A percentile compares a stretch with the other conserved stretches of the same genome.
phyloP scores from a whole-genome alignment of 2,888 invertebrate species.

The Acleris cristana region DNA sequence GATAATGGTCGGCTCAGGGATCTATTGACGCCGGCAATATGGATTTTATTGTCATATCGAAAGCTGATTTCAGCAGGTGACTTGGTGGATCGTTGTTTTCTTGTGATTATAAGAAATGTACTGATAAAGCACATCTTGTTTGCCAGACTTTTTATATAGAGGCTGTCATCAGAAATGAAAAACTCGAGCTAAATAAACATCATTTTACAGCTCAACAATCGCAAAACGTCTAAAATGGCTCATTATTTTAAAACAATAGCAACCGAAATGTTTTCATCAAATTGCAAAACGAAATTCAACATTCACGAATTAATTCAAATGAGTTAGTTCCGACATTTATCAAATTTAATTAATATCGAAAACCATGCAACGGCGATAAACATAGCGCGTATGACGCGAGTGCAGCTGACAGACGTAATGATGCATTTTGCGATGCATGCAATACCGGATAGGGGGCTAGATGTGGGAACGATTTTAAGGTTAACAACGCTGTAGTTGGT shows the following conservation, averaged over 20 bases:
- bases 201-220: too few relatives aligned
- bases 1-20: conserved; percentile 53
- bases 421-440: conserved; percentile 64
- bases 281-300: conserved; percentile 22
- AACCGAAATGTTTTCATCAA: conserved; percentile 14
- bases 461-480: conserved; percentile 6
- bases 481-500: conserved; percentile 1
- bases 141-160: too few relatives aligned
- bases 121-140: neutral
- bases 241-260: conserved; percentile 24
- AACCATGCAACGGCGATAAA: conserved; percentile 40
- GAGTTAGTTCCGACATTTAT: conserved; percentile 25
- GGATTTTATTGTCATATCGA: conserved; percentile 5
- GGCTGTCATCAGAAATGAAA: too few relatives aligned
- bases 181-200: too few relatives aligned
- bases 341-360: conserved; percentile 35
- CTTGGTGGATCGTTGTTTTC: neutral
- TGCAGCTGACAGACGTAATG: conserved; percentile 52
- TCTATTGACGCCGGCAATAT: conserved; percentile 46
- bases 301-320: conserved; percentile 23
- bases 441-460: conserved; percentile 36
- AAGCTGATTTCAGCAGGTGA: neutral
- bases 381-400: conserved; percentile 43
- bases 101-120: neutral
- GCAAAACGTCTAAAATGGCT: too few relatives aligned